Conservation (phyloP, 2,888 invertebrate species). For the Macroteleia sp. region DNA sequence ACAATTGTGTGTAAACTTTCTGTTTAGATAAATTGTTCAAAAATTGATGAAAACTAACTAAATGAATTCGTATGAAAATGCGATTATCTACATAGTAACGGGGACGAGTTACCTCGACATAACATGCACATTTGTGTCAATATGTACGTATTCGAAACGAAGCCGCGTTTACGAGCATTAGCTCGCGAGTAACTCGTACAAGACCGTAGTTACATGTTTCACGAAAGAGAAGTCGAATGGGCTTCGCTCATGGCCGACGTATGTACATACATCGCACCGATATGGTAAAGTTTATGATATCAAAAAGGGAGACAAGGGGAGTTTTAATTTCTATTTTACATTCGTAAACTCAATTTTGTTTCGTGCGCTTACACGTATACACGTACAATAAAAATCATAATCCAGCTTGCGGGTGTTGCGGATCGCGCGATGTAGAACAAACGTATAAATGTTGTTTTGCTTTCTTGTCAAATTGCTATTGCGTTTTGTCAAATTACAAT, state of each 20-base stretch:
- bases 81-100: constrained; percentile 34
- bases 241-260: constrained; percentile 68
- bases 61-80: constrained; percentile 48
- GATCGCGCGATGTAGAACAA: constrained; percentile 57
- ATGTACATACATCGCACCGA: constrained; percentile 69
- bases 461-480: constrained; percentile 51
- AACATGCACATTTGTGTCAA: constrained; percentile 59
- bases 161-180: constrained; percentile 55
- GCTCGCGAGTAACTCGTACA: constrained; percentile 54
- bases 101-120: constrained; percentile 27
- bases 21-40: too few relatives aligned
- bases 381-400: constrained; percentile 60
- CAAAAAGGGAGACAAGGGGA: constrained; percentile 69
- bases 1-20: too few relatives aligned
- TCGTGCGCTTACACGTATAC: constrained; percentile 71
- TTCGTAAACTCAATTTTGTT: constrained; percentile 81
- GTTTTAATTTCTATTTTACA: constrained; percentile 78
- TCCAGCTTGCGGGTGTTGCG: constrained; percentile 49
- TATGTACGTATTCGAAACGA: constrained; percentile 56
- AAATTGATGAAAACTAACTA: constrained; percentile 17
- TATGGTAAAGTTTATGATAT: constrained; percentile 75
- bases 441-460: constrained; percentile 39
- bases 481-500: constrained; percentile 54
- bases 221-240: constrained; percentile 56
- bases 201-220: constrained; percentile 56